Evolutionary conservation across 2,113 vertebrate species (phyloP).

Genomic region (Hyla sarda): DNA sequence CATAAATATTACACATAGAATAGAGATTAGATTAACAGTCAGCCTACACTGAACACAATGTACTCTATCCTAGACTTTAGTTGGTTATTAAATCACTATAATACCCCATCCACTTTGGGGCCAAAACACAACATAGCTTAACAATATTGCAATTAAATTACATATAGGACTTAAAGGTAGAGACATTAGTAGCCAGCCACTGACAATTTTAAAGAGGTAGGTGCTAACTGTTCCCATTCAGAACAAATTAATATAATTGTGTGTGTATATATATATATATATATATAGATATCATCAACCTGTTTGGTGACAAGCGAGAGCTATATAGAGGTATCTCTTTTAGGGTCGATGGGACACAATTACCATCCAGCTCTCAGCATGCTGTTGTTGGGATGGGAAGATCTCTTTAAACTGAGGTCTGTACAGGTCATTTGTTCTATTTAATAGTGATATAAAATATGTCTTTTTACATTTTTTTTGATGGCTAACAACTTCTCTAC

Average conservation of each 20-base stretch:
- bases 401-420: background rate
- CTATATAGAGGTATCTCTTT: too few species aligned
- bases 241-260: background rate
- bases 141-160: conserved; percentile 13
- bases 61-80: background rate
- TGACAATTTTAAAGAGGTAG: background rate
- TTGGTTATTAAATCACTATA: conserved; percentile 26
- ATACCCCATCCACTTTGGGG: background rate
- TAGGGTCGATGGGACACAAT: background rate
- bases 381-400: background rate
- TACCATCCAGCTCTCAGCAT: background rate
- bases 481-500: background rate
- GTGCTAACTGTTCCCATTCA: background rate
- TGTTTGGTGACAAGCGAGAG: background rate
- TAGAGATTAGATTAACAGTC: conserved; percentile 40
- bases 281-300: background rate
- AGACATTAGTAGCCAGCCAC: conserved; percentile 4
- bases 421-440: background rate
- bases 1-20: conserved; percentile 22
- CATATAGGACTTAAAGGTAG: conserved; percentile 1
- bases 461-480: background rate
- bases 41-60: conserved; percentile 26
- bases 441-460: background rate
- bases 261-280: too few species aligned
- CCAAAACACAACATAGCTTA: conserved; percentile 18